Percentiles rank a stretch among this genome's conserved stretches.
These are phyloP conservation scores for Hirtodrosophila duncani DNA, from an alignment of 2,888 invertebrate species.

Conservation along the genomic window DNA sequence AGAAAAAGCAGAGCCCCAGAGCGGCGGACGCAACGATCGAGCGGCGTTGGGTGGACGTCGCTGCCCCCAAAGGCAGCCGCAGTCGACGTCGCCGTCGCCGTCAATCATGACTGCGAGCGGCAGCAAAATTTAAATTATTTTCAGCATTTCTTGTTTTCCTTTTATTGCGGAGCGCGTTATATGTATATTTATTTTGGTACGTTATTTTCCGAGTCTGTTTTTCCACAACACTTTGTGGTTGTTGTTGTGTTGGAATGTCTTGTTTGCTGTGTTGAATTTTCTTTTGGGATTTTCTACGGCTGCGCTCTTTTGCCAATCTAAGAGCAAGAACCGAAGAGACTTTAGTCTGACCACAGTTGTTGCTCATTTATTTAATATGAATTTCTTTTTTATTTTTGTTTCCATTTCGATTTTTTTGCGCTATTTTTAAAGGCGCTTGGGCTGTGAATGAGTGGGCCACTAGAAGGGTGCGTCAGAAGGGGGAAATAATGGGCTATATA, in stretches of 20 bases:
- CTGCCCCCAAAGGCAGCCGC: constrained; percentile 8
- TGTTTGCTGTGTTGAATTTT: constrained; percentile 9
- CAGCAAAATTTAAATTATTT: constrained; percentile 68
- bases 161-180: constrained; percentile 18
- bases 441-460: constrained; percentile 14
- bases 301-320: not conserved
- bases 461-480: too few species aligned
- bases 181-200: constrained; percentile 58
- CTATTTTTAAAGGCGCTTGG: constrained; percentile 9
- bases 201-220: constrained; percentile 39
- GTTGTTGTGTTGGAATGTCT: constrained; percentile 19
- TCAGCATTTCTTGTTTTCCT: constrained; percentile 43
- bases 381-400: too few species aligned
- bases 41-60: constrained; percentile 12
- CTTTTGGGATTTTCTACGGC: constrained; percentile 12
- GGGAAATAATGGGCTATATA: too few species aligned
- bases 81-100: constrained; percentile 24
- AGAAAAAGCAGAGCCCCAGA: constrained; percentile 16
- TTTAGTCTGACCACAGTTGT: constrained; percentile 1
- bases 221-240: constrained; percentile 6
- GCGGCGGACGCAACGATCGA: constrained; percentile 7
- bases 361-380: constrained; percentile 1
- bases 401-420: too few species aligned
- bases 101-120: constrained; percentile 28
- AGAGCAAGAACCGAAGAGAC: not conserved